Conservation (phyloP, 2,113 vertebrate species). For the Pelecanus crispus region DNA sequence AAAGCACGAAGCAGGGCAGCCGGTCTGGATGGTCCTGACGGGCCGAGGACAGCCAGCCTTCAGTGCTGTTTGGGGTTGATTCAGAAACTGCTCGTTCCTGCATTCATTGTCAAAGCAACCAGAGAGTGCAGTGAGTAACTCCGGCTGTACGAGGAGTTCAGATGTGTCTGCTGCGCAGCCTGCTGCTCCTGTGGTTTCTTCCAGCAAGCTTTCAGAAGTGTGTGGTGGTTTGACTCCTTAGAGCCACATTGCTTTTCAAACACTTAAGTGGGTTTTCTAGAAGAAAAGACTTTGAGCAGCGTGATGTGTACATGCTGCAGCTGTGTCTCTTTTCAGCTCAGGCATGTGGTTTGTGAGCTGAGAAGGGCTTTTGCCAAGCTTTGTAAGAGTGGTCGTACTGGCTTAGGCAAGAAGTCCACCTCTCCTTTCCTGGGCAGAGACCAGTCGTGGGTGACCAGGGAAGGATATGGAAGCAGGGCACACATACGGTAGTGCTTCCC, state of each 20-base stretch:
- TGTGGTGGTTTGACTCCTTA: neutral
- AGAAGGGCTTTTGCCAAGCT: neutral
- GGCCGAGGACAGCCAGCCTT: neutral
- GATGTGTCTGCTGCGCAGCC: neutral
- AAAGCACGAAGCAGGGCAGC: neutral
- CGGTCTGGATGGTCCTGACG: neutral
- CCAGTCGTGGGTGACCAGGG: neutral
- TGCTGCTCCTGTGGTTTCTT: neutral
- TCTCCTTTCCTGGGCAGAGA: neutral
- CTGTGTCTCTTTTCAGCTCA: neutral
- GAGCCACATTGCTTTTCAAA: neutral
- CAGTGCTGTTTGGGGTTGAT: neutral
- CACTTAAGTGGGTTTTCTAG: neutral
- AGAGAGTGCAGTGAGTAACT: accelerated
- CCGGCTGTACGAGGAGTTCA: neutral
- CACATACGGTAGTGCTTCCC: accelerated
- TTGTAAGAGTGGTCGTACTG: no score
- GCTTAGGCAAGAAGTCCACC: neutral
- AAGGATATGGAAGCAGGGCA: neutral
- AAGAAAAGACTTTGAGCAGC: neutral
- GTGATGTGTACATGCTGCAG: neutral
- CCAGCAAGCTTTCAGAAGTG: neutral
- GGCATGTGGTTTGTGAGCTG: neutral
- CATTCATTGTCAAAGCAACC: no score
- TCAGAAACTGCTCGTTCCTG: neutral